phyloP scores from a whole-genome alignment of 2,113 vertebrate species.

The Thermophis baileyi region DNA sequence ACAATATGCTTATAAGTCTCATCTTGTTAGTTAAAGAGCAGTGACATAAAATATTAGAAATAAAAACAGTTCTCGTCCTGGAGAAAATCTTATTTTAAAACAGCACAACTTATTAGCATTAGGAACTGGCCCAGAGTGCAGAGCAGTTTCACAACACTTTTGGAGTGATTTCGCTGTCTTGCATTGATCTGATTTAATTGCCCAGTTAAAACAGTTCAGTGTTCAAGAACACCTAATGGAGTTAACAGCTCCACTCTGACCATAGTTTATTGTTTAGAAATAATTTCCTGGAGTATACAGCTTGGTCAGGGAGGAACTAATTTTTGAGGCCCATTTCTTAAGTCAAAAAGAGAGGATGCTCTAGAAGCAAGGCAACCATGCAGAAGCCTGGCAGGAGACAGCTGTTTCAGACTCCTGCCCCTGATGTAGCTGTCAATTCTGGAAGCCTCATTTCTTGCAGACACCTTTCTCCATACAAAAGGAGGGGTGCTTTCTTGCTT shows the following conservation, averaged over 20 bases:
- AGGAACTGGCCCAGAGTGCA: not conserved
- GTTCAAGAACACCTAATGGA: not conserved
- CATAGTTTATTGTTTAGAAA: slow-evolving; percentile 7
- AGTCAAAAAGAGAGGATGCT: not conserved
- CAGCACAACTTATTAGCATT: not conserved
- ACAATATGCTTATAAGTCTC: not conserved
- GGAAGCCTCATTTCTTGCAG: not conserved
- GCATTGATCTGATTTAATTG: slow-evolving; percentile 15
- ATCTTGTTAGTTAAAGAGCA: not conserved
- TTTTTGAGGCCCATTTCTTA: not conserved
- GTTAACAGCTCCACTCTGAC: slow-evolving; percentile 3
- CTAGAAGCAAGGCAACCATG: not conserved
- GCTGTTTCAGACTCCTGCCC: not conserved
- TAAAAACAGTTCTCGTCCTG: not conserved
- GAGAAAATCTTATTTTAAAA: not conserved
- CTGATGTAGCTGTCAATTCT: not conserved
- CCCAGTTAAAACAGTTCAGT: slow-evolving; percentile 11
- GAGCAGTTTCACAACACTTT: not conserved
- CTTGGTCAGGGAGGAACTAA: not conserved
- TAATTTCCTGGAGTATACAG: not conserved
- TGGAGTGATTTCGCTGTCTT: not conserved
- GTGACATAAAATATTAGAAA: not conserved
- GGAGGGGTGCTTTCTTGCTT: not conserved
- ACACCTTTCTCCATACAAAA: not conserved
- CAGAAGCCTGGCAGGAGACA: not conserved